These are phyloP conservation scores for Rambutsinella grinnellia DNA, from an alignment of 2,888 invertebrate genomes.

Conservation along the genomic window DNA sequence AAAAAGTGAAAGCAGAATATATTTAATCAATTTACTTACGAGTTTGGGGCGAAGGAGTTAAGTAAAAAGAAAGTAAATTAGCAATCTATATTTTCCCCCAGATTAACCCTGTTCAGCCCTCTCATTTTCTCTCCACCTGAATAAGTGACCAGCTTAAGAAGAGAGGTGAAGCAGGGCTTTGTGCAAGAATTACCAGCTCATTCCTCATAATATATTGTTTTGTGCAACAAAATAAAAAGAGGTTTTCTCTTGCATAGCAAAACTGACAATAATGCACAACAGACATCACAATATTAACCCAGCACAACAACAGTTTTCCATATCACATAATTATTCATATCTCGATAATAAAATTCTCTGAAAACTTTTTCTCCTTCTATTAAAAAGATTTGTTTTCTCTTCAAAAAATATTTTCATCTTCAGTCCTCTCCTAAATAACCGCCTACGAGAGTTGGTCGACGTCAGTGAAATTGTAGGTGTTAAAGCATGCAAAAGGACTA, in stretches of 20 bases:
- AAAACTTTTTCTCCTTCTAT: no score
- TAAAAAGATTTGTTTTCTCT: no score
- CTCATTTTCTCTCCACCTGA: conserved; percentile 37
- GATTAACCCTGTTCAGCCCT: conserved; percentile 52
- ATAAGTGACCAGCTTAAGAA: conserved; percentile 24
- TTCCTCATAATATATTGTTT: not conserved
- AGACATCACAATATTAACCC: conserved; percentile 17
- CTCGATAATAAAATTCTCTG: no score
- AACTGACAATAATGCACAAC: conserved; percentile 15
- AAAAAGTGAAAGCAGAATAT: not conserved
- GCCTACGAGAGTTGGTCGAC: no score
- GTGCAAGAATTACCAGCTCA: not conserved
- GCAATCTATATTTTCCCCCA: no score
- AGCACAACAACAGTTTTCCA: no score
- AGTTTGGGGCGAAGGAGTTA: not conserved
- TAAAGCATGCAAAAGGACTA: conserved; percentile 9
- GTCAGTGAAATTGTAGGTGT: no score
- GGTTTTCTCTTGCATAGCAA: not conserved
- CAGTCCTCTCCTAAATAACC: no score
- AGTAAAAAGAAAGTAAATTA: no score
- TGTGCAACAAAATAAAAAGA: not conserved
- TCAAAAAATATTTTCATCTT: no score
- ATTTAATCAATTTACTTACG: no score
- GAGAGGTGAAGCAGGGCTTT: conserved; percentile 34
- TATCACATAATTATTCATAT: no score